Conservation (phyloP, 30 jellyfish, hydroid and myxozoan species). For the Sanderia malayensis region DNA sequence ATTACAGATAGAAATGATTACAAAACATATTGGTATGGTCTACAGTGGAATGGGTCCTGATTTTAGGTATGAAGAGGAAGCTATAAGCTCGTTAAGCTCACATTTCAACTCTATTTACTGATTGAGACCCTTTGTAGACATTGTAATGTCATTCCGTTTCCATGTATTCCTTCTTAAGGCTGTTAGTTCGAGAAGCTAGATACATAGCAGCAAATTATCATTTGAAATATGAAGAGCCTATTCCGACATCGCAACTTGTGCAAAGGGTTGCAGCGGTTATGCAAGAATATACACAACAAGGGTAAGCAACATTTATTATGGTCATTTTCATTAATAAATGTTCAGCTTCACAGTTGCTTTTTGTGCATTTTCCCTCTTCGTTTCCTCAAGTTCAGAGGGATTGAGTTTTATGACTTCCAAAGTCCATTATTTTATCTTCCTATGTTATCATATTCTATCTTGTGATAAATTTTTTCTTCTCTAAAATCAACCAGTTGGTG, state of each 20-base stretch:
- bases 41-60: constrained; percentile 99
- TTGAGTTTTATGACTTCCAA: no score
- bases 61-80: constrained; percentile 64
- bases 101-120: no score
- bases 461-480: no score
- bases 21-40: constrained; percentile 89
- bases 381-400: no score
- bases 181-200: constrained; percentile 89
- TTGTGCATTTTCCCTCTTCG: no score
- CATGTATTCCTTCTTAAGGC: constrained; percentile 23
- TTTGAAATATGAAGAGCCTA: constrained; percentile 83
- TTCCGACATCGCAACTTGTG: constrained; percentile 80
- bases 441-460: no score
- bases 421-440: no score
- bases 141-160: no score
- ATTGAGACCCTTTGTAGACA: no score
- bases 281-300: constrained; percentile 99
- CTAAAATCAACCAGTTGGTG: no score
- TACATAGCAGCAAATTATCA: constrained; percentile 79
- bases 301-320: constrained; percentile 43
- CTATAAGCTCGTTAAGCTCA: no score
- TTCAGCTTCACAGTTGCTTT: no score
- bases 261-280: constrained; percentile 87
- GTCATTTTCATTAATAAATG: not conserved
- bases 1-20: constrained; percentile 90